These are phyloP conservation scores for Leptodactylus fuscus DNA, from an alignment of 2,113 vertebrate genomes.

Conservation along the genomic window DNA sequence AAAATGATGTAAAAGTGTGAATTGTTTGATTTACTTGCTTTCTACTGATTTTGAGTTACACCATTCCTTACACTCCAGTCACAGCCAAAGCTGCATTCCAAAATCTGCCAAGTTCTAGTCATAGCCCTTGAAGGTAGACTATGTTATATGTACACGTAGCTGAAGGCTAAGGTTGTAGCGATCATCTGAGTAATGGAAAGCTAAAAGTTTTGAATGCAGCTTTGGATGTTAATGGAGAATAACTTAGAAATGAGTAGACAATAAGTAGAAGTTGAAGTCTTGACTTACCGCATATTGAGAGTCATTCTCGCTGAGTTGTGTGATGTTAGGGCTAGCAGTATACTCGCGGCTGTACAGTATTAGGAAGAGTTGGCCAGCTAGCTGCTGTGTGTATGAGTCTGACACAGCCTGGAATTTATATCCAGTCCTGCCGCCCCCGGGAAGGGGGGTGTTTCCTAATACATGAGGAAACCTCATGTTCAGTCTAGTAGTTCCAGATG, in stretches of 20 bases:
- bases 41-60: neutral
- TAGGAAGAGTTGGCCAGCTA: neutral
- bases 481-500: slow-evolving; percentile 45
- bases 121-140: neutral
- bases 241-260: neutral
- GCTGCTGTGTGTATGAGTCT: slow-evolving; percentile 27
- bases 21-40: neutral
- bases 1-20: neutral
- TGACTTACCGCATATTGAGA: slow-evolving; percentile 18
- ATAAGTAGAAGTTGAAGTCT: neutral
- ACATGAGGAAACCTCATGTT: slow-evolving; percentile 24
- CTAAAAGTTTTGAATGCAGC: neutral
- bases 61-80: neutral
- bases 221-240: neutral
- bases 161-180: no score
- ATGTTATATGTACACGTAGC: neutral
- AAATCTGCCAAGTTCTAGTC: no score
- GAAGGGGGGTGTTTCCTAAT: slow-evolving; percentile 53
- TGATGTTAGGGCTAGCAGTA: neutral
- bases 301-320: neutral
- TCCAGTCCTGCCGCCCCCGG: neutral
- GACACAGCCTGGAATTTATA: slow-evolving; percentile 41
- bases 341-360: slow-evolving; percentile 11
- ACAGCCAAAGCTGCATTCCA: neutral
- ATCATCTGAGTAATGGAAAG: neutral